Evolutionary conservation across 1,140 invertebrate species (phyloP).

Genomic region (Homalodisca vitripennis): DNA sequence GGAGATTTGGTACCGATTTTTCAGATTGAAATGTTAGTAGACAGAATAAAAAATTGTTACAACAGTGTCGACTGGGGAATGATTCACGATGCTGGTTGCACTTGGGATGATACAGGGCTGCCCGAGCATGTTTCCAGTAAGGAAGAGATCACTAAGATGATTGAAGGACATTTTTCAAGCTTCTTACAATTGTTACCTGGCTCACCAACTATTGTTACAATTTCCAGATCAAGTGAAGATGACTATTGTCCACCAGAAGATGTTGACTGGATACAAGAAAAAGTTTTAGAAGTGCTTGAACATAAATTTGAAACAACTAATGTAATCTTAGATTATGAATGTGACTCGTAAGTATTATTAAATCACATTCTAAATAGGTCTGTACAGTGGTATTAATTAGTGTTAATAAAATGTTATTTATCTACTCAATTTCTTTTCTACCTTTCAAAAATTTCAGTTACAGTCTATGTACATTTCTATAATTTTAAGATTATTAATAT

Average conservation of each 20-base stretch:
- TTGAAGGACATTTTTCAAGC: constrained; percentile 55
- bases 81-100: constrained; percentile 82
- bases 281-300: constrained; percentile 54
- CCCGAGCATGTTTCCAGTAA: constrained; percentile 76
- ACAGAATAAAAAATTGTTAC: constrained; percentile 34
- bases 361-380: too few species aligned
- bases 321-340: constrained; percentile 21
- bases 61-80: constrained; percentile 71
- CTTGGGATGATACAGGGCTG: constrained; percentile 74
- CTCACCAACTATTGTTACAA: constrained; percentile 71
- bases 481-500: too few species aligned
- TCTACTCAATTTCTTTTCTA: too few species aligned
- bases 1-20: constrained; percentile 4
- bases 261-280: constrained; percentile 68
- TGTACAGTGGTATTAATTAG: too few species aligned
- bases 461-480: too few species aligned
- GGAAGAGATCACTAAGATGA: constrained; percentile 63
- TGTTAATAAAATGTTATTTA: too few species aligned
- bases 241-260: constrained; percentile 82
- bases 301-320: constrained; percentile 40
- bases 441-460: too few species aligned
- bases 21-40: constrained; percentile 29
- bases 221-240: constrained; percentile 80
- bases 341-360: too few species aligned
- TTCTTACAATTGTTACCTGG: constrained; percentile 62